Conservation (phyloP, 2,797 vertebrate genomes). For the Esox lucius region DNA sequence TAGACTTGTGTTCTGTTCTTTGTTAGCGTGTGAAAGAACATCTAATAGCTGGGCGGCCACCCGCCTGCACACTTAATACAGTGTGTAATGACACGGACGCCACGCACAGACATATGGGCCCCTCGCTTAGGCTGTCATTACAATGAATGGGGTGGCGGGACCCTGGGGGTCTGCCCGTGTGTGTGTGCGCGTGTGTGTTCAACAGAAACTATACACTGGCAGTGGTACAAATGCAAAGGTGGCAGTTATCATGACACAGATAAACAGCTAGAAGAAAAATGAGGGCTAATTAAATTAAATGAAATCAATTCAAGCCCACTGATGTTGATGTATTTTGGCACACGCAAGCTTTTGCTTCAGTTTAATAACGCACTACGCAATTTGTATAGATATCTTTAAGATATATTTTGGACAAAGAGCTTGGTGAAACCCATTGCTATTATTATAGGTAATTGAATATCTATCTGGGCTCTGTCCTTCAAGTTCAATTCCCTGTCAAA, state of each 20-base stretch:
- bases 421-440: too few species aligned
- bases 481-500: too few species aligned
- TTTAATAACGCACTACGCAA: too few species aligned
- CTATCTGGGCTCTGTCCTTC: too few species aligned
- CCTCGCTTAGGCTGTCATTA: slow-evolving; percentile 13
- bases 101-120: background rate
- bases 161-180: background rate
- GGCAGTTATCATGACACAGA: background rate
- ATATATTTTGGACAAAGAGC: too few species aligned
- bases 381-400: too few species aligned
- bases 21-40: slow-evolving; percentile 1
- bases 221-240: background rate
- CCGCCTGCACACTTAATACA: background rate
- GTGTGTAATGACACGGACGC: background rate
- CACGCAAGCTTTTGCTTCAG: background rate
- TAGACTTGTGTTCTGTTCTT: background rate
- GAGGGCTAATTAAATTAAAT: background rate
- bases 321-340: background rate
- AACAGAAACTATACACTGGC: background rate
- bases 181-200: background rate
- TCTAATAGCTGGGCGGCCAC: background rate
- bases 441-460: too few species aligned
- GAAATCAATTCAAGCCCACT: background rate
- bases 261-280: background rate
- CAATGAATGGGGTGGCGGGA: background rate